These are phyloP conservation scores for Galeruca laticollis DNA, from an alignment of 2,888 invertebrate genomes.

Conservation along the genomic window DNA sequence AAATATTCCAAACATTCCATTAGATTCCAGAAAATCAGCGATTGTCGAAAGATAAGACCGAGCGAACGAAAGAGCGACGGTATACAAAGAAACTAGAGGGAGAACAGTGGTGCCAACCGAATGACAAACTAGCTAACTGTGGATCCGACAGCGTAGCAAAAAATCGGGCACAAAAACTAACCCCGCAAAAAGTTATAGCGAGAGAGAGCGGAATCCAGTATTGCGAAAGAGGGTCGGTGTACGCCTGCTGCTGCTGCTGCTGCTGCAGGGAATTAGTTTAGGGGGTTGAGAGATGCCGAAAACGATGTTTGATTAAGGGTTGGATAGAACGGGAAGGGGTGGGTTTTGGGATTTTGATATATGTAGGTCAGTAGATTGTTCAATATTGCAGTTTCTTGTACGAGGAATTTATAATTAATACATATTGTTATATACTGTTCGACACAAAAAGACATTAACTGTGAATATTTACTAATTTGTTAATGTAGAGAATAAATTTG, in stretches of 20 bases:
- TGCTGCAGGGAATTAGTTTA: constrained; percentile 55
- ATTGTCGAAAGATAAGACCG: constrained; percentile 11
- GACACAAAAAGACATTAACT: too few species aligned
- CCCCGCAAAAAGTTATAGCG: constrained; percentile 53
- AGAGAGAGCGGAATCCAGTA: constrained; percentile 50
- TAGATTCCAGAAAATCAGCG: constrained; percentile 2
- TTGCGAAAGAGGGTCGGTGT: constrained; percentile 47
- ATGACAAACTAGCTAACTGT: constrained; percentile 69
- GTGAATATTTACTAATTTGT: too few species aligned
- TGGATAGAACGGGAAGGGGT: constrained; percentile 19
- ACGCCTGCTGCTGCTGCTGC: constrained; percentile 40
- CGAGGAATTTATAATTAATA: neutral
- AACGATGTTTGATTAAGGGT: constrained; percentile 50
- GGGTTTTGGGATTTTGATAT: constrained; percentile 25
- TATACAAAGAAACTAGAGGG: constrained; percentile 53
- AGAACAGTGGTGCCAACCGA: constrained; percentile 64
- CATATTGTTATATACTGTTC: neutral
- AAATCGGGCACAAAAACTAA: constrained; percentile 61
- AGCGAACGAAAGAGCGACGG: constrained; percentile 32
- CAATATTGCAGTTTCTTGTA: constrained; percentile 23
- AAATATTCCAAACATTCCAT: constrained; percentile 3
- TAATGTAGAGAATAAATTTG: too few species aligned
- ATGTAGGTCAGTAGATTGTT: constrained; percentile 49
- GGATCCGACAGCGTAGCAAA: constrained; percentile 66
- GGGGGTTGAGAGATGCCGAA: constrained; percentile 49